Evolutionary conservation across 2,113 vertebrate species (phyloP), one percentile per base, ranked within the genome.

Genomic region (Fukomys damarensis): DNA sequence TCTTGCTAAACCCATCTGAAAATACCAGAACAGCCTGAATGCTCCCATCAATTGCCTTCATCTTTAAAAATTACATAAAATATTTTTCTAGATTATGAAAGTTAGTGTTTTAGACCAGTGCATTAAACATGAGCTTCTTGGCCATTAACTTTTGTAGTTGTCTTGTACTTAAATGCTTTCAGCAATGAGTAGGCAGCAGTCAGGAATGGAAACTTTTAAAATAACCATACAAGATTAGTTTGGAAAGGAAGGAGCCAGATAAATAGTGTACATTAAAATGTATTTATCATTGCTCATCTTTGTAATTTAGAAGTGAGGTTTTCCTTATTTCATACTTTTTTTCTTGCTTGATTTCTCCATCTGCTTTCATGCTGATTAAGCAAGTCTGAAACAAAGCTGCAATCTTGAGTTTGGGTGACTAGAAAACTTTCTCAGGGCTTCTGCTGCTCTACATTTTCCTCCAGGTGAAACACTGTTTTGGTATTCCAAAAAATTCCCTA

Each of bases 291-390:
- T 83, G 86, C 20, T 92, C 12, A 65, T 85, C 30, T 94, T 46
- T 94, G 59, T 96, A 58, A 35, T 79, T 88, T 77, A 81, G n/a
- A 82, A 72, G 63, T 89, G 14, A 86, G 59, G 70, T 96, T 94
- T 81, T 89, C 91, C 96, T 93, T 94, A 86, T 95, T 93, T 70
- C 38, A 22, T 28, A 38, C 14, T 30, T 12, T 80, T 81, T 89
- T 91, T 49, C 10, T 89, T 74, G 85, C 20, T 81, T 1, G 26
- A 22, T 11, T 77, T 94, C 24, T 41, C 8, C 1, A 61, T 38
- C 43, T 84, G 59, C 5, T 89, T 95, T 93, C 35, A 26, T 91
- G 63, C 70, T 86, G 74, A 89, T 74, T 58, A 72, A 72, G 70
- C 41, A 5, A 79, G 26, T 5, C 56, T n/a, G 9, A 83, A 91